Evolutionary conservation across 2,888 invertebrate species (phyloP), one percentile per base, ranked within the genome.

Genomic region (Hirtodrosophila alboralis): DNA sequence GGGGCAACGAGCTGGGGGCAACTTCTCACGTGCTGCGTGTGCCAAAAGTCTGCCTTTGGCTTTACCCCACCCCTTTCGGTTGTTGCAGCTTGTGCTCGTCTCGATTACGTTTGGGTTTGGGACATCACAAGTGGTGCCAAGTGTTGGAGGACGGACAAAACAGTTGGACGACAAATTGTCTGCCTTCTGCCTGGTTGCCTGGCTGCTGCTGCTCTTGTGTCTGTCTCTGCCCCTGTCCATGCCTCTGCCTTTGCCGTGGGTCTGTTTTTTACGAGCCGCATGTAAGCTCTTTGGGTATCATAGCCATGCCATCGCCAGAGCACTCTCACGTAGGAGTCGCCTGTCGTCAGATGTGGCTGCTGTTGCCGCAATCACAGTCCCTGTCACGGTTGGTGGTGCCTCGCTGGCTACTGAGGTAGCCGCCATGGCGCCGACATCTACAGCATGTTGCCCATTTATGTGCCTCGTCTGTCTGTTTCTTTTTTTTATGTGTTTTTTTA

Each of bases 371-470:
- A 75, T 67, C 69, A 75, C 58, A 52, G 76, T 44, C 47, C 66
- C 75, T 81, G 80, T 80, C 79, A 80, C 80, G 80, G 81, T 64
- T 80, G 84, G 81, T 80, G 84, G 84, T 70, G 65, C 59, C 57
- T 45, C 36, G 34, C 37, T 28, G 56, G 62, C 75, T 70, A 73
- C 75, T 70, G 57, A 45, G 48, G 75, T 75, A 77, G 77, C 80
- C 76, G 45, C 53, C 37, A 21, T 80, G 79, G 79, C 79, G 79
- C 79, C 77, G 45, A 47, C 66, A 61, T 63, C 54, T 68, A 37
- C 60, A 48, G 51, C 75, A 64, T 76, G 75, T 66, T 81, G 78
- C 57, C 78, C 67, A 64, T 69, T 69, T 65, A 57, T 69, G 69
- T 41, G 65, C 40, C 14, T 31, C 12, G 14, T 41, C n/a, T 33